These are phyloP conservation scores for Fregata magnificens DNA, from an alignment of 2,113 vertebrate genomes.

Conservation along the genomic window DNA sequence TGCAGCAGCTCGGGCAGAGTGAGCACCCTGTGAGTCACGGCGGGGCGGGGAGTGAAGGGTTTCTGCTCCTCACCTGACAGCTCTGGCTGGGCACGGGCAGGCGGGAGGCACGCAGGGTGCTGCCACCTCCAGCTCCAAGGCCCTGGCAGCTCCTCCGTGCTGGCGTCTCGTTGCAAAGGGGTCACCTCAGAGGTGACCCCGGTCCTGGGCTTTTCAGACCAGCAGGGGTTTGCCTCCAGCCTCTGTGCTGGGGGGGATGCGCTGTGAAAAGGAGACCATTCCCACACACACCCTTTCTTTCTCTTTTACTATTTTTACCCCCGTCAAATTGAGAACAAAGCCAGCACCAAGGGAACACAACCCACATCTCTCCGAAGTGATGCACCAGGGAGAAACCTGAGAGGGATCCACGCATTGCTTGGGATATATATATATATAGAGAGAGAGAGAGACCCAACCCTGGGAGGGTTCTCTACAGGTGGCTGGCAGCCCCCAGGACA, in stretches of 20 bases:
- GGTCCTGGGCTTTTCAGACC: neutral
- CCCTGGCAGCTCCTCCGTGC: neutral
- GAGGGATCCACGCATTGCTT: neutral
- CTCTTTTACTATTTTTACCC: slow-evolving; percentile 34
- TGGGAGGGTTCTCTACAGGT: neutral
- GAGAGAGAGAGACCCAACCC: neutral
- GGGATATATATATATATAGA: neutral
- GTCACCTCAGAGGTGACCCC: neutral
- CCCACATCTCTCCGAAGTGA: neutral
- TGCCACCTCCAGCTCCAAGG: neutral
- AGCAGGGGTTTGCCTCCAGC: neutral
- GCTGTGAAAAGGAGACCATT: neutral
- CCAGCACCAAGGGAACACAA: slow-evolving; percentile 55
- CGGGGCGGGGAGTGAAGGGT: neutral
- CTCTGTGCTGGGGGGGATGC: neutral
- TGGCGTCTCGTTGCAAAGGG: neutral
- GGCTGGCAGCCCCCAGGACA: neutral
- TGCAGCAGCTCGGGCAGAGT: neutral
- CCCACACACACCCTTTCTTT: neutral
- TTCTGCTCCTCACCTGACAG: neutral
- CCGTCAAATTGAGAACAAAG: neutral
- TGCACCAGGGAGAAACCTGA: neutral
- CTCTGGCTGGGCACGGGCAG: neutral
- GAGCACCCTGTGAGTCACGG: neutral
- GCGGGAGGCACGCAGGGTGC: neutral